Percentiles rank a stretch among this genome's conserved stretches.
Conservation (phyloP, 2,113 vertebrate species). For the Puma concolor region DNA sequence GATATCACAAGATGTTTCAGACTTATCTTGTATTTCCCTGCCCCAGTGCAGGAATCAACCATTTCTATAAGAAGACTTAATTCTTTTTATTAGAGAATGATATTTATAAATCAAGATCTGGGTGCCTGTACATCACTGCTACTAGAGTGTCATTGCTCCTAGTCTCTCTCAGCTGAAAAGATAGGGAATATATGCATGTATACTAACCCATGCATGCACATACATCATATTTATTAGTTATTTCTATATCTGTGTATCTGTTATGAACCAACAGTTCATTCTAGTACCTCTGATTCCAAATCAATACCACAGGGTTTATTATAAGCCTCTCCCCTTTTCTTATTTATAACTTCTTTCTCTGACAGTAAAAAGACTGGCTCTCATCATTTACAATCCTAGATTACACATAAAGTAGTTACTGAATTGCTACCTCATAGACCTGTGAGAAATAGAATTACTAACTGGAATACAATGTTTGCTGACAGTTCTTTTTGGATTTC, state of each 20-base stretch:
- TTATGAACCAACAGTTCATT: neutral
- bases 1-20: neutral
- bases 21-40: neutral
- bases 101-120: conserved; percentile 19
- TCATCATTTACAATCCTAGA: neutral
- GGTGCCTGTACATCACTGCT: neutral
- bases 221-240: neutral
- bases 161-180: neutral
- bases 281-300: neutral
- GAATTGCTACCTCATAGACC: neutral
- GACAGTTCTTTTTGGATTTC: neutral
- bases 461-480: neutral
- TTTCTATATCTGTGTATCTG: neutral
- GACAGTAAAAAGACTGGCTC: neutral
- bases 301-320: neutral
- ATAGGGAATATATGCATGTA: neutral
- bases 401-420: neutral
- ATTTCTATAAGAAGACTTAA: neutral
- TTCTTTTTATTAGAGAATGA: neutral
- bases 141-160: neutral
- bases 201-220: neutral
- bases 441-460: conserved; percentile 10
- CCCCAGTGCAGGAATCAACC: neutral
- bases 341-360: conserved; percentile 14
- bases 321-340: neutral